Evolutionary conservation across 2,888 invertebrate species (phyloP).

Genomic region (Argyra leucocephala): DNA sequence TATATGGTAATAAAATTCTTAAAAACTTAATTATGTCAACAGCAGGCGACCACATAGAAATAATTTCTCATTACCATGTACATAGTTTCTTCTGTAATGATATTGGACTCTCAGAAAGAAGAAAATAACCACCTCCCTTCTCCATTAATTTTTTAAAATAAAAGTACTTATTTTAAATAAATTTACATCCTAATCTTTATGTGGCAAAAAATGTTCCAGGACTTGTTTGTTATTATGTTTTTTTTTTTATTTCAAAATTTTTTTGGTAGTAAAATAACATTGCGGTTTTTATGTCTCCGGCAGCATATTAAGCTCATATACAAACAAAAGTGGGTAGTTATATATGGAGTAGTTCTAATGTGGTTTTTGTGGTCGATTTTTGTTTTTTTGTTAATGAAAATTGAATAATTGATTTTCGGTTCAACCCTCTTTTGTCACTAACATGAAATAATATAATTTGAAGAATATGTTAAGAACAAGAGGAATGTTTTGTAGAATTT

Average conservation of each 20-base stretch:
- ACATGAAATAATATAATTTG: neutral
- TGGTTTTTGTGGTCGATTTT: neutral
- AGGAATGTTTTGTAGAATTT: no score
- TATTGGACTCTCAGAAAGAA: no score
- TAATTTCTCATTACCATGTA: neutral
- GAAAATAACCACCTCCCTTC: no score
- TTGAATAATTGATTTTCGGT: neutral
- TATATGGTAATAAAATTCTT: neutral
- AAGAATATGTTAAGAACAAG: neutral
- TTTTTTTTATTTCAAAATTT: no score
- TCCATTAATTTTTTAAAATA: no score
- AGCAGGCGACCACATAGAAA: neutral
- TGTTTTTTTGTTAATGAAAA: neutral
- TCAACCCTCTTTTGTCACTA: neutral
- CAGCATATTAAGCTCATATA: neutral
- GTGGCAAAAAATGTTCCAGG: no score
- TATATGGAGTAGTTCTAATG: neutral
- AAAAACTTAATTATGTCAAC: neutral
- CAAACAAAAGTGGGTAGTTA: neutral
- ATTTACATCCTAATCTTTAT: no score
- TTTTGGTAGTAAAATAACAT: neutral
- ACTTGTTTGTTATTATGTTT: no score
- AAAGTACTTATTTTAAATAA: no score
- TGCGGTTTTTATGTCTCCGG: neutral
- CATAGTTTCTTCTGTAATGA: no score